Base-by-base conservation (phyloP, 64 coral and sea anemone genomes). In the Anthopleura sola region DNA sequence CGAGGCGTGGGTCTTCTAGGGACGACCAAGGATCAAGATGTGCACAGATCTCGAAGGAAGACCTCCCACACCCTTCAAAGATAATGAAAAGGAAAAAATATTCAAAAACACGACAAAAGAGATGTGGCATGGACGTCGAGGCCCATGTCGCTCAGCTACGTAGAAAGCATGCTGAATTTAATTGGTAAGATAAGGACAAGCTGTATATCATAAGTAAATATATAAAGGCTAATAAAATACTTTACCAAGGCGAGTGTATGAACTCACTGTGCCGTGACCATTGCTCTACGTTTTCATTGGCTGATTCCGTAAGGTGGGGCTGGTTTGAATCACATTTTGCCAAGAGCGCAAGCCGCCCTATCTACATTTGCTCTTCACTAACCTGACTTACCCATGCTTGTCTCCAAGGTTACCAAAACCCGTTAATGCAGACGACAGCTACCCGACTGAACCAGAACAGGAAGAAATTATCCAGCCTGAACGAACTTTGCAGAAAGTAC, bases 111-210 rank as follows among this genome's bases (percentile, higher is more conserved):
- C 8, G 33, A 38, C 69, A 64, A 18, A 86, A 44, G 64, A 75
- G 56, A 49, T 47, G 37, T 84, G 84, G 89, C 66, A 86, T 86
- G 58, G 89, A 91, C 53, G 84, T 91, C 5, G 62, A 28, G 12
- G 74, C 89, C 10, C 89, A 91, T 79, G 83, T 91, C 0, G 53
- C 89, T 48, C 89, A 86, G 34, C 76, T 91, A 50, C 85, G 62
- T 58, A 62, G 89, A 58, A 91, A 91, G 23, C 83, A 91, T 8
- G 76, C 75, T 5, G 89, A 91, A 81, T 91, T 91, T 50, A 91
- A 91, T 71, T 91, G 89, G 89, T 91, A 81, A 80, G 60, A 60
- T 14, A 5, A 24, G 6, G 26, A 40, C n/a, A n/a, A n/a, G n/a
- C n/a, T n/a, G n/a, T n/a, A n/a, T n/a, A n/a, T n/a, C n/a, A n/a